Percentiles rank a stretch among this genome's conserved stretches.
phyloP scores from a whole-genome alignment of 2,113 vertebrate genomes.

The Hippopotamus amphibius region DNA sequence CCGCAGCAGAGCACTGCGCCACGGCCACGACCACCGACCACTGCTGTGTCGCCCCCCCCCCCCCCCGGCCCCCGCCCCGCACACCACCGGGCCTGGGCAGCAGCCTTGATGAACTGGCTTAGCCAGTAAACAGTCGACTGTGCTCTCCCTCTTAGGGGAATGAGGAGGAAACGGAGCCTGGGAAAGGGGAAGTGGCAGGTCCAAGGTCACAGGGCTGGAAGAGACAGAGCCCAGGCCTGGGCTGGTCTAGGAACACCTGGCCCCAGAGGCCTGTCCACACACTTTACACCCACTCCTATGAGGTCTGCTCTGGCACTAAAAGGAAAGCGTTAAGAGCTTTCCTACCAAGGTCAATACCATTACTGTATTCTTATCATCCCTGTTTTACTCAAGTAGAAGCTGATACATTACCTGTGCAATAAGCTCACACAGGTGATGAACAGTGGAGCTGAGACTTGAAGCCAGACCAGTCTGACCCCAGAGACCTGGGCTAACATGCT shows the following conservation, averaged over 20 bases:
- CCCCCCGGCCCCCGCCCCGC: background rate
- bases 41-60: background rate
- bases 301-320: background rate
- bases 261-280: background rate
- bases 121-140: background rate
- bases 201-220: slow-evolving; percentile 19
- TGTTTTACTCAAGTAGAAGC: background rate
- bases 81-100: background rate
- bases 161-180: background rate
- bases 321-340: background rate
- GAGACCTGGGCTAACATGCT: background rate
- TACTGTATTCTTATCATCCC: background rate
- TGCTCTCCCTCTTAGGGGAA: too few relatives aligned
- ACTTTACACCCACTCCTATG: too few relatives aligned
- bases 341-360: background rate
- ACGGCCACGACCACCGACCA: too few relatives aligned
- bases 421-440: background rate
- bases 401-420: background rate
- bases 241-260: background rate
- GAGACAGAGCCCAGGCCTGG: rapidly evolving
- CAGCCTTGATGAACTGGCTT: background rate
- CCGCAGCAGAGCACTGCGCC: too few relatives aligned
- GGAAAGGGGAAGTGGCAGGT: slow-evolving; percentile 24
- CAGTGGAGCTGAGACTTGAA: background rate
- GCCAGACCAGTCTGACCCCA: background rate